Evolutionary conservation across 2,888 invertebrate genomes (phyloP).

Genomic region (Lasius fuliginosus): DNA sequence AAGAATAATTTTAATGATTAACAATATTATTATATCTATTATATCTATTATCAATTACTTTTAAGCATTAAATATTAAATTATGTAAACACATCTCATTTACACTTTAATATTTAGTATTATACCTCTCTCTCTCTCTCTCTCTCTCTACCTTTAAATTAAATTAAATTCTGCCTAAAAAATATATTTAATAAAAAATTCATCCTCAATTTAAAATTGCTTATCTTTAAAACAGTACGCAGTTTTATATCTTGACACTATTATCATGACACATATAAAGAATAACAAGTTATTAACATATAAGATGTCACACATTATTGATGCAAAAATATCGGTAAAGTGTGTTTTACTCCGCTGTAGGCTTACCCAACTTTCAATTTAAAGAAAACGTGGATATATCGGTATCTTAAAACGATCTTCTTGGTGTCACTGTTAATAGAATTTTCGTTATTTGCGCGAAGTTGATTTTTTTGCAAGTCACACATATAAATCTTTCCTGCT

Average conservation of each 20-base stretch:
- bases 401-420: slow-evolving; percentile 2
- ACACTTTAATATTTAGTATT: neutral
- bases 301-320: neutral
- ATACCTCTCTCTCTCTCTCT: neutral
- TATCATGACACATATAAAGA: neutral
- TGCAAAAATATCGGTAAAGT: neutral
- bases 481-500: neutral
- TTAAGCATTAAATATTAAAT: neutral
- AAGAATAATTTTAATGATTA: neutral
- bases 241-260: neutral
- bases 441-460: neutral
- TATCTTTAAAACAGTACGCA: neutral
- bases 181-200: slow-evolving; percentile 2
- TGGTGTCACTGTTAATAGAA: neutral
- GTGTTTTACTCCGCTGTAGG: neutral
- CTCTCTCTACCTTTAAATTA: neutral
- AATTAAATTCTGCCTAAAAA: neutral
- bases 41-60: neutral
- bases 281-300: neutral
- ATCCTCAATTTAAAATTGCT: neutral
- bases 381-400: neutral
- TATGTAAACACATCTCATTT: neutral
- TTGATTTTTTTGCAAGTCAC: neutral
- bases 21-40: neutral
- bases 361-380: neutral